phyloP scores from a whole-genome alignment of 2,113 vertebrate genomes.

The Heterotilapia buettikoferi region DNA sequence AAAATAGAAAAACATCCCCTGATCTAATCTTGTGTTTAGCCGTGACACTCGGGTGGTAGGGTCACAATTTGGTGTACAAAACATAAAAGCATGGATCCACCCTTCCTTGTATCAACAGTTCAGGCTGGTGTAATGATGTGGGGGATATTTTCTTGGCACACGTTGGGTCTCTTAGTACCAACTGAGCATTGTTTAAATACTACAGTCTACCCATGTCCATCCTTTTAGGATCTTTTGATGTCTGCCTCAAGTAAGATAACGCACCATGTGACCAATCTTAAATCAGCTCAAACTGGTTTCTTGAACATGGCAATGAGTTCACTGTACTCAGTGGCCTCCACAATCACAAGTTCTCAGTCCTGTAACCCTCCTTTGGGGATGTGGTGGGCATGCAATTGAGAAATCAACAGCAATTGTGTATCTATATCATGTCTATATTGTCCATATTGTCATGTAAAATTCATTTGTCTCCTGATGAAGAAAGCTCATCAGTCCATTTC shows the following conservation, averaged over 20 bases:
- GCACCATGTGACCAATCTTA: neutral
- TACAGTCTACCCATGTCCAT: neutral
- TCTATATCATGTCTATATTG: neutral
- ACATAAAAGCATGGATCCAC: neutral
- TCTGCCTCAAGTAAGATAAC: neutral
- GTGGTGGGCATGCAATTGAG: neutral
- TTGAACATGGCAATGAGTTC: neutral
- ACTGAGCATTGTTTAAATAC: neutral
- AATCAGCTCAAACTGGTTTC: neutral
- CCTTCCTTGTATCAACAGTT: neutral
- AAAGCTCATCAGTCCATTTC: constrained; percentile 66
- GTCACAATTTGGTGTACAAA: neutral
- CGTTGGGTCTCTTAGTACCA: neutral
- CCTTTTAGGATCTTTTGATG: neutral
- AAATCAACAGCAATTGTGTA: neutral
- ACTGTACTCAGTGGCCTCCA: neutral
- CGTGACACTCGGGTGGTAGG: neutral
- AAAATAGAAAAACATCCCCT: neutral
- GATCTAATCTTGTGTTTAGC: neutral
- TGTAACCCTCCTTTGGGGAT: neutral
- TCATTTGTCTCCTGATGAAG: neutral
- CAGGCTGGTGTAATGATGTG: neutral
- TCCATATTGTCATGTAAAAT: neutral
- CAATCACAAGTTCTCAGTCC: neutral
- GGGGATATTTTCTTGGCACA: neutral